Conservation (phyloP, 2,113 vertebrate species). For the Mirza zaza region DNA sequence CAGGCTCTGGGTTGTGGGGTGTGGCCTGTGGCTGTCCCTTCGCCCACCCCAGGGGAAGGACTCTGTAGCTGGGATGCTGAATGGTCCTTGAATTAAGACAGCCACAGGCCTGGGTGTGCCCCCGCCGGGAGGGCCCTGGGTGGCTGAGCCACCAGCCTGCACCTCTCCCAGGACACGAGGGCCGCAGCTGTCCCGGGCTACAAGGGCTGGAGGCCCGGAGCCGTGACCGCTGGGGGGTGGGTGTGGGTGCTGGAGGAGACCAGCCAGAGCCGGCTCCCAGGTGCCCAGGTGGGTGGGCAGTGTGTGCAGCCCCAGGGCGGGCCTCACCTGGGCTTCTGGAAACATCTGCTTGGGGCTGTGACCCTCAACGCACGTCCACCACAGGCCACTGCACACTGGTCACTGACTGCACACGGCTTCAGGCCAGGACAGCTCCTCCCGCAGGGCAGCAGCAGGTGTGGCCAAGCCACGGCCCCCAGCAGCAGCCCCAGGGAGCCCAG, state of each 20-base stretch:
- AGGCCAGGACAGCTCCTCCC: neutral
- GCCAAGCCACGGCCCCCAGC: fast-evolving
- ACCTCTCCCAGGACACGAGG: fast-evolving
- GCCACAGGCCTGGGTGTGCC: fast-evolving
- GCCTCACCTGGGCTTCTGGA: neutral
- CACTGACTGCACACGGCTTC: fast-evolving
- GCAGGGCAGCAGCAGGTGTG: fast-evolving
- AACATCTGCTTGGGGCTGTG: fast-evolving
- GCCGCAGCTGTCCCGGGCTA: fast-evolving
- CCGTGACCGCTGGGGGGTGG: neutral
- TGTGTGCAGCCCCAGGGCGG: fast-evolving
- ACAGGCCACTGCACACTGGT: no score
- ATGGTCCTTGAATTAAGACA: fast-evolving
- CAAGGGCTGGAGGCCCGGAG: neutral
- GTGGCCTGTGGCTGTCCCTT: no score
- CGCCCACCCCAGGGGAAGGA: neutral
- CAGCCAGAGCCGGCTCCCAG: neutral
- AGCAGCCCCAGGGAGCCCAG: neutral
- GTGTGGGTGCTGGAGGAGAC: fast-evolving
- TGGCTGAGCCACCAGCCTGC: fast-evolving
- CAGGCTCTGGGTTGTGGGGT: neutral
- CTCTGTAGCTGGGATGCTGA: neutral
- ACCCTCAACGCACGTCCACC: neutral
- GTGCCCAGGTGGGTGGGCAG: neutral
- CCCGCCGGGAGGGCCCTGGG: fast-evolving